Percentiles rank a stretch among this genome's conserved stretches.
phyloP scores from a whole-genome alignment of 1,140 invertebrate species.

The Panulirus ornatus region DNA sequence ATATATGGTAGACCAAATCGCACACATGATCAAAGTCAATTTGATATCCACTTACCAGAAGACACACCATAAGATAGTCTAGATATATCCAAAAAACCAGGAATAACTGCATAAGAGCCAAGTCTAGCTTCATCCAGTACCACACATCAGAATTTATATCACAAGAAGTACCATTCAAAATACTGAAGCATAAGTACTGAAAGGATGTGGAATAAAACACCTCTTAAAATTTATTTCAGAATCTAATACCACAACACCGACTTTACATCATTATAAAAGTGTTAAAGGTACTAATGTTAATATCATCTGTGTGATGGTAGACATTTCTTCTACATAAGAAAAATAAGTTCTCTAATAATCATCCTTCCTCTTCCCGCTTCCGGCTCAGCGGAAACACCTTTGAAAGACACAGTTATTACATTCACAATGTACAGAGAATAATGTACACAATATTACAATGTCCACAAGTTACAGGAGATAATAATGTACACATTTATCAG shows the following conservation, averaged over 20 bases:
- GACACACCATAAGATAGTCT: too few relatives aligned
- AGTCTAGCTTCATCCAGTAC: too few relatives aligned
- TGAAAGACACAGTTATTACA: conserved; percentile 30
- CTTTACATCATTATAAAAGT: conserved; percentile 38
- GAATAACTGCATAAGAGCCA: too few relatives aligned
- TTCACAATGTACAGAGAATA: conserved; percentile 14
- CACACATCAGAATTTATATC: too few relatives aligned
- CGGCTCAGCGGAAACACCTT: background rate
- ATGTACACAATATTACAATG: conserved; percentile 37
- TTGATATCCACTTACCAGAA: too few relatives aligned
- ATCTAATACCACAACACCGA: conserved; percentile 13
- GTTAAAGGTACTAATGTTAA: conserved; percentile 15
- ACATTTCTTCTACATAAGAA: background rate
- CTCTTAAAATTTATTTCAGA: background rate
- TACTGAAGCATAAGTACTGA: too few relatives aligned
- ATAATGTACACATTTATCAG: background rate
- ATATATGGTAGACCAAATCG: too few relatives aligned
- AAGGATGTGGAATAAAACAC: background rate
- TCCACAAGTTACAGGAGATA: background rate
- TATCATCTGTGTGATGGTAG: background rate
- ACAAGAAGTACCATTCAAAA: too few relatives aligned
- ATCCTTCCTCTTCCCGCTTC: background rate
- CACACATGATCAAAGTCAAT: too few relatives aligned
- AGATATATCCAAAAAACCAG: too few relatives aligned
- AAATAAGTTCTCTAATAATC: conserved; percentile 2